Evolutionary conservation across 2,888 invertebrate genomes (phyloP).

Genomic region (Watsonalla binaria): DNA sequence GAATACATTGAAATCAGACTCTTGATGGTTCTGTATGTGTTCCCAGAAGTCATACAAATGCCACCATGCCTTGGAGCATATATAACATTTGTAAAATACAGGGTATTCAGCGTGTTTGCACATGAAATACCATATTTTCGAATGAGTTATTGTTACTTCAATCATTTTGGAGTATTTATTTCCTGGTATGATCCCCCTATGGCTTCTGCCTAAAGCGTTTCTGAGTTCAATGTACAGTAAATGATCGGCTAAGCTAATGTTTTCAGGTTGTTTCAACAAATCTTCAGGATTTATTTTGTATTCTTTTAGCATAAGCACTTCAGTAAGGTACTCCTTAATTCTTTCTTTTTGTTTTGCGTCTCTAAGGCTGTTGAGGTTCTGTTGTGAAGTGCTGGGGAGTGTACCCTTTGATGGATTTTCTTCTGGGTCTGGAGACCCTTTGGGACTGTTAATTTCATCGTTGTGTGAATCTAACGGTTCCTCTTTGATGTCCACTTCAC

Average conservation of each 20-base stretch:
- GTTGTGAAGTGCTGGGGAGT: no score
- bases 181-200: neutral
- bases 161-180: constrained; percentile 12
- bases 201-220: neutral
- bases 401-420: no score
- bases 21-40: constrained; percentile 26
- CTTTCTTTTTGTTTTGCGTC: no score
- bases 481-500: neutral
- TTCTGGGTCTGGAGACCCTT: no score
- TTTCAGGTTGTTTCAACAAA: neutral
- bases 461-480: neutral
- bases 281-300: neutral
- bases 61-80: constrained; percentile 47
- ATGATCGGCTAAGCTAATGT: neutral
- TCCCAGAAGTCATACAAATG: constrained; percentile 29
- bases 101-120: constrained; percentile 22
- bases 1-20: neutral
- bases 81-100: constrained; percentile 45
- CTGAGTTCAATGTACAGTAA: neutral
- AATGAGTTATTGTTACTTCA: constrained; percentile 19
- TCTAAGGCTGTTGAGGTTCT: no score
- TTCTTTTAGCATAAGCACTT: neutral
- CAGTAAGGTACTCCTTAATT: no score
- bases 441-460: neutral
- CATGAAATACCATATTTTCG: constrained; percentile 22